phyloP scores from a whole-genome alignment of 2,113 vertebrate genomes.

The Rana temporaria region DNA sequence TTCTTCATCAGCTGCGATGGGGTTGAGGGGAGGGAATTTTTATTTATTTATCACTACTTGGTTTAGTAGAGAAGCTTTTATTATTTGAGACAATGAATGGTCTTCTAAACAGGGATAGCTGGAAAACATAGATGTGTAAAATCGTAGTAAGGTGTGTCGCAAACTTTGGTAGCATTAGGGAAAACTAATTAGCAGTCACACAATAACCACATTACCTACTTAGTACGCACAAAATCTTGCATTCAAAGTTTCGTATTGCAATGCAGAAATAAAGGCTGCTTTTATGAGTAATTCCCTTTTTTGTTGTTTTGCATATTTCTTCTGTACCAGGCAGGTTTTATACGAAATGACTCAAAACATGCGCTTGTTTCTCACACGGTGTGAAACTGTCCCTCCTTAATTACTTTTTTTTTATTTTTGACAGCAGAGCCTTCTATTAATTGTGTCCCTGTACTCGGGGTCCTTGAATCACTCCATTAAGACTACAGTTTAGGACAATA shows the following conservation, averaged over 20 bases:
- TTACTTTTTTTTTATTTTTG: constrained; percentile 52
- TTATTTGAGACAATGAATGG: too few relatives aligned
- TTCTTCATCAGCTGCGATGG: too few relatives aligned
- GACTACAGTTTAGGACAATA: constrained; percentile 81
- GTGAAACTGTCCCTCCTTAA: constrained; percentile 53
- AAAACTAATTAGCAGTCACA: too few relatives aligned
- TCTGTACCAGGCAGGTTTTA: background rate
- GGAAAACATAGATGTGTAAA: too few relatives aligned
- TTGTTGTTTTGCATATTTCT: constrained; percentile 6
- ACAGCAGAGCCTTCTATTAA: constrained; percentile 69
- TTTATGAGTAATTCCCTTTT: background rate
- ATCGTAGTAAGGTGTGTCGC: too few relatives aligned
- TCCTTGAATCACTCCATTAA: constrained; percentile 79
- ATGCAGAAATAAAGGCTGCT: constrained; percentile 1
- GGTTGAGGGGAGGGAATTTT: too few relatives aligned
- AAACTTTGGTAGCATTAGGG: too few relatives aligned
- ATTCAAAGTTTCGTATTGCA: background rate
- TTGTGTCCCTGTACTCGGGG: constrained; percentile 74
- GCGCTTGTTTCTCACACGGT: background rate
- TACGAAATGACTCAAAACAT: constrained; percentile 8
- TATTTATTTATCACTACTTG: too few relatives aligned
- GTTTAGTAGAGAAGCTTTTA: too few relatives aligned
- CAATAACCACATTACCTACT: too few relatives aligned
- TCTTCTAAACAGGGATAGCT: too few relatives aligned
- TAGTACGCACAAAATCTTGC: too few relatives aligned